Evolutionary conservation across 2,113 vertebrate species (phyloP), one percentile per base, ranked within the genome.

Genomic region (Carassius carassius): DNA sequence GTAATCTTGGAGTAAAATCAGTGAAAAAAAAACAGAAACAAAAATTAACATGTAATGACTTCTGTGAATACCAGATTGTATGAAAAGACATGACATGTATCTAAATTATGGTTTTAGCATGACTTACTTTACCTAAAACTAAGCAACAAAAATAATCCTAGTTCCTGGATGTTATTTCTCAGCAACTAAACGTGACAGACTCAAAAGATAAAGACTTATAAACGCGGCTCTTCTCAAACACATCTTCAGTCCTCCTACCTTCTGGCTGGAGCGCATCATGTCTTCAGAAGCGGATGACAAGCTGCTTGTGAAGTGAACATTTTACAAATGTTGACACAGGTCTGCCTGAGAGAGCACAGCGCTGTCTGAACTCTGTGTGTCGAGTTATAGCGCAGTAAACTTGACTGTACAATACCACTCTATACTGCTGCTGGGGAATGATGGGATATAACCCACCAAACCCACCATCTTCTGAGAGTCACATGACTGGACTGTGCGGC

Each of bases 401-500:
- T 44, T 41, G n/a, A 58, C 62, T 44, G 13, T 82, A 83, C 58
- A 85, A 69, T 85, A 47, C 65, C 74, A 78, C 80, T 37, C 58
- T 79, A 49, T 69, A 79, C 63, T 41, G 10, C 19, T 41, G 69
- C 35, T 13, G 35, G 35, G 69, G 69, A 72, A 88, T 93, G 89
- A 89, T 88, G 91, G 89, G 92, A 93, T 90, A 93, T 92, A 79
- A 91, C 77, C 86, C 90, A 86, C 86, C 60, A 80, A 91, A 82
- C 85, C 84, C 47, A 67, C 87, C 87, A 91, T 91, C 90, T 87
- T 90, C 90, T 80, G 89, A 65, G 87, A 65, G 86, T 93, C 93
- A 94, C 91, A 87, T 94, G 93, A 93, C 90, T 83, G 65, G 90
- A 91, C 91, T 90, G 90, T 89, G 90, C 85, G 16, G 90, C 89